Evolutionary conservation across 2,797 vertebrate species (phyloP).

Genomic region (Alfaro cultratus): DNA sequence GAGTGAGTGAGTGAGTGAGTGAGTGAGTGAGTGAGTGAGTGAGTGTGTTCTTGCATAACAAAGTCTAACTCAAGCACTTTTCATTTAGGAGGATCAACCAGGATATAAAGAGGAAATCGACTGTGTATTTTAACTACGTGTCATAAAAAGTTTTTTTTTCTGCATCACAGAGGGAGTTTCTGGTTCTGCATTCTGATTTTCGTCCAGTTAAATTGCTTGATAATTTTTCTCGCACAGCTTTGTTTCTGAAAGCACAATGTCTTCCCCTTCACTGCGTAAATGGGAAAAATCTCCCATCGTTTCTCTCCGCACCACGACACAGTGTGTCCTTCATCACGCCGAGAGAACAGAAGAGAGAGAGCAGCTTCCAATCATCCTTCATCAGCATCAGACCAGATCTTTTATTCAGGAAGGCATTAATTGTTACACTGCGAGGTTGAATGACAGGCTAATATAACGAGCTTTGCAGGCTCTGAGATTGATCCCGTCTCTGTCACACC

Average conservation of each 20-base stretch:
- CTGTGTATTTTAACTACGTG: neutral
- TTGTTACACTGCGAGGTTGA: conserved; percentile 12
- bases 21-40: neutral
- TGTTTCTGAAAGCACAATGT: conserved; percentile 14
- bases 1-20: no score
- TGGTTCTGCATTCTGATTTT: neutral
- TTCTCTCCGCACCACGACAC: conserved; percentile 31
- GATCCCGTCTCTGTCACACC: conserved; percentile 22
- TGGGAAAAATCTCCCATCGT: conserved; percentile 37
- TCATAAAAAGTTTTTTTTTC: neutral
- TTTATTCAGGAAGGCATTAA: conserved; percentile 40
- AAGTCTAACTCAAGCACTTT: neutral
- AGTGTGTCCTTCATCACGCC: conserved; percentile 34
- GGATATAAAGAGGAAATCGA: neutral
- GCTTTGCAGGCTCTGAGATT: conserved; percentile 8
- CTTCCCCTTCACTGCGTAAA: conserved; percentile 32
- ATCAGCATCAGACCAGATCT: conserved; percentile 44
- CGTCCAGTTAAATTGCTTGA: neutral
- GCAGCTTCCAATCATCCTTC: conserved; percentile 53
- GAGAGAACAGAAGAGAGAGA: conserved; percentile 30
- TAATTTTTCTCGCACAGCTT: neutral
- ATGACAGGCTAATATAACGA: conserved; percentile 21
- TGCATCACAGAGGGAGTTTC: neutral
- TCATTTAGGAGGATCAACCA: neutral
- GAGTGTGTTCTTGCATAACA: neutral